Percentiles rank a stretch among this genome's conserved stretches.
These are phyloP conservation scores for Leontopithecus rosalia DNA, from an alignment of 2,797 vertebrate species.

Conservation along the genomic window DNA sequence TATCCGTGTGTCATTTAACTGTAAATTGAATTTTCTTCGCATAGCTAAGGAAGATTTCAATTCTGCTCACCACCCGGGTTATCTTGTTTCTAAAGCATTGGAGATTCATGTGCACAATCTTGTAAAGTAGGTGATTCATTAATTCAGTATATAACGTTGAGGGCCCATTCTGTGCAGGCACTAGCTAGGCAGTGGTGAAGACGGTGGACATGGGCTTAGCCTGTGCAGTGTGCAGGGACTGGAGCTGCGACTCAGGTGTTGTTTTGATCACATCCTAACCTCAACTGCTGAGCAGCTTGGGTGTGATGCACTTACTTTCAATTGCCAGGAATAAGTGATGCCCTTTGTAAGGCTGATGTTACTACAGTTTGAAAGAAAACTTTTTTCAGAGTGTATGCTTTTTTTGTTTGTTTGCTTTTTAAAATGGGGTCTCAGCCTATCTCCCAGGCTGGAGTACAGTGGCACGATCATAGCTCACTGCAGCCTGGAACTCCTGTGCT, in stretches of 20 bases:
- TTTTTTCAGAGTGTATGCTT: not conserved
- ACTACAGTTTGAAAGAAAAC: not conserved
- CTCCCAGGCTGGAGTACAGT: not conserved
- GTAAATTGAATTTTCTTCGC: not conserved
- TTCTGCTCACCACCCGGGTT: not conserved
- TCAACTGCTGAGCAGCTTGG: not conserved
- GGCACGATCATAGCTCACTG: not conserved
- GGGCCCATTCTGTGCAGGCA: too few species aligned
- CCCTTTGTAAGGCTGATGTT: not conserved
- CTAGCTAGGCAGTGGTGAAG: rapidly evolving
- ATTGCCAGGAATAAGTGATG: not conserved
- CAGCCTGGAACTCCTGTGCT: not conserved
- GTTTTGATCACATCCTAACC: not conserved
- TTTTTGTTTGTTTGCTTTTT: not conserved
- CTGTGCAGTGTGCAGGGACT: rapidly evolving
- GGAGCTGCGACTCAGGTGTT: not conserved
- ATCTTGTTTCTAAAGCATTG: not conserved
- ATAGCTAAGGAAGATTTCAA: not conserved
- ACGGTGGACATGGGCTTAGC: too few species aligned
- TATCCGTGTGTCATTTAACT: not conserved
- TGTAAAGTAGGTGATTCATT: not conserved
- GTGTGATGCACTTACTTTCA: not conserved
- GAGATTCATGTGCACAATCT: not conserved
- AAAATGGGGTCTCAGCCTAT: not conserved
- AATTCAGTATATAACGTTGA: not conserved